Conservation (phyloP, 35 echinoderm and acorn worm genomes). For the Acanthaster planci region DNA sequence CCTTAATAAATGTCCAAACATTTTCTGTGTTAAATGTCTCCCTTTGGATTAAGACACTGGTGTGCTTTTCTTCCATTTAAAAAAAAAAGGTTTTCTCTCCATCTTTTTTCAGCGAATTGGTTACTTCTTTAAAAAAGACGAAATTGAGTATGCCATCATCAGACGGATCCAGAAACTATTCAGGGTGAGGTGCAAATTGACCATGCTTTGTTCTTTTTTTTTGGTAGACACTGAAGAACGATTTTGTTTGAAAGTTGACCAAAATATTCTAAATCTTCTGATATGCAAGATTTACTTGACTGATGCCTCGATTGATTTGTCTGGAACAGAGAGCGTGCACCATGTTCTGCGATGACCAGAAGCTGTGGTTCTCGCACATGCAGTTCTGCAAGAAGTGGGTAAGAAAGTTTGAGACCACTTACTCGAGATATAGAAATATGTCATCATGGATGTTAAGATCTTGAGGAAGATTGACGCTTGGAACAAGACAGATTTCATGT, state of each 20-base stretch:
- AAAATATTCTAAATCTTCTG: background rate
- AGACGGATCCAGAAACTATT: slow-evolving; percentile 68
- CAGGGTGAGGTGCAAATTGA: slow-evolving; percentile 50
- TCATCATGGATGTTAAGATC: too few relatives aligned
- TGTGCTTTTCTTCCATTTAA: too few relatives aligned
- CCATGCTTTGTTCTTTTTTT: background rate
- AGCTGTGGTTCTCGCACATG: slow-evolving; percentile 84
- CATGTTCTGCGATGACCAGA: slow-evolving; percentile 75
- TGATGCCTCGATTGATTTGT: slow-evolving; percentile 22
- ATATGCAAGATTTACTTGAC: background rate
- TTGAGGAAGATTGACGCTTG: too few relatives aligned
- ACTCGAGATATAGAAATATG: too few relatives aligned
- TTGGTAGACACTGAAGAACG: background rate
- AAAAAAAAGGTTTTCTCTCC: slow-evolving; percentile 17
- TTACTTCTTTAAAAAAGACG: slow-evolving; percentile 92
- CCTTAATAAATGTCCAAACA: too few relatives aligned
- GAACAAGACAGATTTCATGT: too few relatives aligned
- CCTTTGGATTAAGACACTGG: too few relatives aligned
- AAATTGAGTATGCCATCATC: slow-evolving; percentile 87
- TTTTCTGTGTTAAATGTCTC: too few relatives aligned
- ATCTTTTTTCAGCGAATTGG: slow-evolving; percentile 61
- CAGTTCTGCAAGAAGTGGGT: slow-evolving; percentile 92
- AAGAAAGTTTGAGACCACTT: background rate
- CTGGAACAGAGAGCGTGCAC: slow-evolving; percentile 80
- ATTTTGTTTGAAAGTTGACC: background rate